These are phyloP conservation scores for Phalacrocorax carbo DNA, from an alignment of 2,113 vertebrate genomes.

Conservation along the genomic window DNA sequence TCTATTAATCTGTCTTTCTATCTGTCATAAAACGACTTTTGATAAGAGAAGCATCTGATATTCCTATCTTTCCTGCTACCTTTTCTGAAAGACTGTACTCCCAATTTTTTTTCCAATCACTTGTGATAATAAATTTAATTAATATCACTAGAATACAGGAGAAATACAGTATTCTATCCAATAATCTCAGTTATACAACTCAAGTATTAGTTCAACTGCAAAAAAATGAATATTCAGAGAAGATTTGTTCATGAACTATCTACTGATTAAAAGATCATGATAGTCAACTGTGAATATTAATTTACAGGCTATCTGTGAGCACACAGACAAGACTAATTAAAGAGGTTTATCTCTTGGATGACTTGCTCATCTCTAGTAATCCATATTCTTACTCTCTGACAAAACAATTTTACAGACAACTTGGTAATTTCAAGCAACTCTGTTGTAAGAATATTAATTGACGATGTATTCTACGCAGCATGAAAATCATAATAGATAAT, in stretches of 20 bases:
- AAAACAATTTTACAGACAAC: not conserved
- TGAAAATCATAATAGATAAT: not conserved
- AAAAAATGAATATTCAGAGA: not conserved
- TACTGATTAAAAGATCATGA: not conserved
- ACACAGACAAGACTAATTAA: slow-evolving; percentile 2
- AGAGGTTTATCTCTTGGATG: not conserved
- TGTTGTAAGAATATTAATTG: not conserved
- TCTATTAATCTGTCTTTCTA: not conserved
- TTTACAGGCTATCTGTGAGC: not conserved
- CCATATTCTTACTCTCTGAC: not conserved
- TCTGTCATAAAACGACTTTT: not conserved
- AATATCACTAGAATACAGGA: not conserved
- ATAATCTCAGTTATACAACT: not conserved
- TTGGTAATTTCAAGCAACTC: not conserved
- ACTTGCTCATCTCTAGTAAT: not conserved
- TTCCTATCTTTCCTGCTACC: not conserved
- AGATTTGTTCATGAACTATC: not conserved
- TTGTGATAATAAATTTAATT: not conserved
- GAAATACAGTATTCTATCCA: not conserved
- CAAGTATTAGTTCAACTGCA: not conserved
- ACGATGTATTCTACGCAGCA: accelerated
- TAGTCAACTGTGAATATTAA: not conserved
- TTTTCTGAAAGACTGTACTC: not conserved
- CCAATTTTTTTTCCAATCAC: not conserved
- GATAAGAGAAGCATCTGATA: not conserved